phyloP scores from a whole-genome alignment of 2,888 invertebrate genomes.

The Sesia apiformis region DNA sequence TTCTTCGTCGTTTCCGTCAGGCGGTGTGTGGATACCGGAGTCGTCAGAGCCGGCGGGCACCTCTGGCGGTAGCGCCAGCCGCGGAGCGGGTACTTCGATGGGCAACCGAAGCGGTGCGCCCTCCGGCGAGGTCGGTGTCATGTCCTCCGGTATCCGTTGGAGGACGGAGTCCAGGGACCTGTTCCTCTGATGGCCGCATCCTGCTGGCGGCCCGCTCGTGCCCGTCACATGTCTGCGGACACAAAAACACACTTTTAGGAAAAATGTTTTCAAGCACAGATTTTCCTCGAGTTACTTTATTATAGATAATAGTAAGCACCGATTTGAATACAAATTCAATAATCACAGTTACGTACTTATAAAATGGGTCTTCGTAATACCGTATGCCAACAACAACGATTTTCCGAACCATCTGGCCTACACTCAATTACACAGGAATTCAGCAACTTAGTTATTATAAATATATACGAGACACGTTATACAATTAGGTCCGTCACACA shows the following conservation, averaged over 20 bases:
- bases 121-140: constrained; percentile 73
- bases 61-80: constrained; percentile 67
- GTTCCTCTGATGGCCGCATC: constrained; percentile 87
- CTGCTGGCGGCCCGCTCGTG: constrained; percentile 58
- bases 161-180: constrained; percentile 92
- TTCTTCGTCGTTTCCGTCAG: constrained; percentile 64
- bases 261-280: no score
- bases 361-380: constrained; percentile 65
- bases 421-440: constrained; percentile 24
- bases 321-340: no score
- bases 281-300: no score
- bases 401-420: constrained; percentile 60
- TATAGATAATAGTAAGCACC: no score
- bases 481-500: constrained; percentile 36
- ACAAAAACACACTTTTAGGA: constrained; percentile 20
- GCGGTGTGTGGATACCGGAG: constrained; percentile 78
- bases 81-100: constrained; percentile 67
- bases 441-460: constrained; percentile 26
- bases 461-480: constrained; percentile 28
- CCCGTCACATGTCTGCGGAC: constrained; percentile 66
- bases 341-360: constrained; percentile 41
- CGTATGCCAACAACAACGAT: constrained; percentile 63
- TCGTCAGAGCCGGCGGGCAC: constrained; percentile 82
- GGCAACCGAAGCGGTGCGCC: constrained; percentile 55
- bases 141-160: constrained; percentile 90